These are phyloP conservation scores for Himalopsyche tibetana DNA, from an alignment of 2,888 invertebrate genomes.

Conservation along the genomic window DNA sequence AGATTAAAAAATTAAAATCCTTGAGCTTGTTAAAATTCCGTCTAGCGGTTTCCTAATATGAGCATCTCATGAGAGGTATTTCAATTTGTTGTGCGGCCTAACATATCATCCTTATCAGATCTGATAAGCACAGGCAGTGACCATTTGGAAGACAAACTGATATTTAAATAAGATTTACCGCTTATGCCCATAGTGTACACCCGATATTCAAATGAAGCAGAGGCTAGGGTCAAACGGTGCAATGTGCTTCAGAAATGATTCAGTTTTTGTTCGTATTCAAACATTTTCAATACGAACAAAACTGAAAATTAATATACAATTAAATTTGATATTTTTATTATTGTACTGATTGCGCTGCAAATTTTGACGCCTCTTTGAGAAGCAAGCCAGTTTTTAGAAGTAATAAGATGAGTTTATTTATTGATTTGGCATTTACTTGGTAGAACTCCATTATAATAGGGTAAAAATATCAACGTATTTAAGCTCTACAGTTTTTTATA, in stretches of 20 bases:
- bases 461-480: too few relatives aligned
- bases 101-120: conserved; percentile 11
- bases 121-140: conserved; percentile 33
- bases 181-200: conserved; percentile 3
- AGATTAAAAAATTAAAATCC: conserved; percentile 32
- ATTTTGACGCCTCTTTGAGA: too few relatives aligned
- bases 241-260: background rate
- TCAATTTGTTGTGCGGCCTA: conserved; percentile 13
- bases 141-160: conserved; percentile 41
- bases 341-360: too few relatives aligned
- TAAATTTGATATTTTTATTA: too few relatives aligned
- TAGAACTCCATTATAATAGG: too few relatives aligned
- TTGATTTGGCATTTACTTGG: too few relatives aligned
- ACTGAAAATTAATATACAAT: too few relatives aligned
- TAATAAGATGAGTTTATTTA: too few relatives aligned
- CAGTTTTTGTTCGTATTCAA: too few relatives aligned
- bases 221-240: background rate
- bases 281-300: too few relatives aligned
- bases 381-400: too few relatives aligned
- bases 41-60: background rate
- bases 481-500: too few relatives aligned
- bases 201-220: conserved; percentile 33
- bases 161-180: conserved; percentile 33
- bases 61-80: conserved; percentile 33
- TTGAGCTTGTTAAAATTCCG: conserved; percentile 36